Evolutionary conservation across 2,797 vertebrate species (phyloP).

Genomic region (Buceros bicornis): DNA sequence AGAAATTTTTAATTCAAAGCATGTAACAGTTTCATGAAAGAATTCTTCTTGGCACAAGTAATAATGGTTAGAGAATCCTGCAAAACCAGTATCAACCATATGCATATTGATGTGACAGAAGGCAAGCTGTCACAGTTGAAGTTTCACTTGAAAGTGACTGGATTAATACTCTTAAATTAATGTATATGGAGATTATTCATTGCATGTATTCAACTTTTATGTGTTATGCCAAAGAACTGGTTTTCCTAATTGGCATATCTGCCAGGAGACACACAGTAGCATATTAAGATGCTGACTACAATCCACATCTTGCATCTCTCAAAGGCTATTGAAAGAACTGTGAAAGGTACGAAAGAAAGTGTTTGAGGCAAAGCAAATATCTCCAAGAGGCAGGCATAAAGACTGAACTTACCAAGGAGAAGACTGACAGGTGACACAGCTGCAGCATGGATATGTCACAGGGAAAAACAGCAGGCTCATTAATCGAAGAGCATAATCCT

Average conservation of each 20-base stretch:
- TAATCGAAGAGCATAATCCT: background rate
- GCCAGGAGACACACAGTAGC: background rate
- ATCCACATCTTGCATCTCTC: background rate
- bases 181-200: background rate
- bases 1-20: conserved; percentile 45
- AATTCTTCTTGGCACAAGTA: background rate
- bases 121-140: conserved; percentile 29
- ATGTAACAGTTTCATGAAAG: background rate
- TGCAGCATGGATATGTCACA: background rate
- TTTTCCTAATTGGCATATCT: background rate
- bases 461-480: background rate
- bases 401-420: background rate
- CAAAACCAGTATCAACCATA: conserved; percentile 4
- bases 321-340: background rate
- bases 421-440: background rate
- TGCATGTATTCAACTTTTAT: background rate
- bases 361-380: background rate
- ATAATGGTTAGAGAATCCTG: background rate
- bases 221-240: background rate
- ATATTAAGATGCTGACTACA: background rate
- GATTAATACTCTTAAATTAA: background rate
- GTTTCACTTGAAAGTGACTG: background rate
- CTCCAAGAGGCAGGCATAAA: background rate
- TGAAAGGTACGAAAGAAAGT: background rate
- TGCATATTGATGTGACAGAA: background rate